Percentiles rank a stretch among this genome's conserved stretches.
Evolutionary conservation across 2,888 invertebrate species (phyloP).

Genomic region (Bursaphelenchus okinawaensis): DNA sequence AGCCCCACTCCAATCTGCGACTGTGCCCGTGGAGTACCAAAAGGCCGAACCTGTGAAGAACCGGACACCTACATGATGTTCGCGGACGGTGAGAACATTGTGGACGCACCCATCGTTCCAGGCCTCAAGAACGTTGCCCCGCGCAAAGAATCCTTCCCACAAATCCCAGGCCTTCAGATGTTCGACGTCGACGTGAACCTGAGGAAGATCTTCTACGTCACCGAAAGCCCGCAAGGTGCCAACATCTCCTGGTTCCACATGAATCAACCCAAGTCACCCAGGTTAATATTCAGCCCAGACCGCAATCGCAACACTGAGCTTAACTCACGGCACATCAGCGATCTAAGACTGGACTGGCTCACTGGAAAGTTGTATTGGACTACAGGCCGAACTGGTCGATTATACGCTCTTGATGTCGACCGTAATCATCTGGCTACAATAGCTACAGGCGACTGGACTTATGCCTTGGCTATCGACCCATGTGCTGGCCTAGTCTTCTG

Average conservation of each 20-base stretch:
- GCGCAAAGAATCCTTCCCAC: constrained; percentile 44
- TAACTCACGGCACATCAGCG: constrained; percentile 49
- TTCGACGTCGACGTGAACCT: constrained; percentile 57
- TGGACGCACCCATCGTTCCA: constrained; percentile 79
- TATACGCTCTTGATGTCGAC: constrained; percentile 87
- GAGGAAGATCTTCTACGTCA: constrained; percentile 48
- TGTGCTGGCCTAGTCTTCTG: constrained; percentile 88
- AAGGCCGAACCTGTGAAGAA: constrained; percentile 61
- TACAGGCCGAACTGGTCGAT: constrained; percentile 80
- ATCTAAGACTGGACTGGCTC: constrained; percentile 77
- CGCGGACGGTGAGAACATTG: constrained; percentile 85
- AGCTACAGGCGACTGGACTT: constrained; percentile 81
- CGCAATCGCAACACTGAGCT: constrained; percentile 25
- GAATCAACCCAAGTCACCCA: constrained; percentile 51
- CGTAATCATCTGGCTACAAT: constrained; percentile 69
- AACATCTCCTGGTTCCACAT: constrained; percentile 57
- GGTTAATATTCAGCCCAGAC: constrained; percentile 44
- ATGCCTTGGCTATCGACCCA: constrained; percentile 91
- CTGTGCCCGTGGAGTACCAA: constrained; percentile 81
- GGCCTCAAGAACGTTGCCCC: constrained; percentile 27
- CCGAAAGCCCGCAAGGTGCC: constrained; percentile 52
- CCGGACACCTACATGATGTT: constrained; percentile 86
- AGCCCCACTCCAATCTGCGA: constrained; percentile 69
- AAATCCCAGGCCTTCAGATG: constrained; percentile 45
- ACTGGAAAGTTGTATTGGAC: constrained; percentile 96